Base-by-base conservation (phyloP, 2,888 invertebrate genomes). In the Ramazzottius varieornatus region DNA sequence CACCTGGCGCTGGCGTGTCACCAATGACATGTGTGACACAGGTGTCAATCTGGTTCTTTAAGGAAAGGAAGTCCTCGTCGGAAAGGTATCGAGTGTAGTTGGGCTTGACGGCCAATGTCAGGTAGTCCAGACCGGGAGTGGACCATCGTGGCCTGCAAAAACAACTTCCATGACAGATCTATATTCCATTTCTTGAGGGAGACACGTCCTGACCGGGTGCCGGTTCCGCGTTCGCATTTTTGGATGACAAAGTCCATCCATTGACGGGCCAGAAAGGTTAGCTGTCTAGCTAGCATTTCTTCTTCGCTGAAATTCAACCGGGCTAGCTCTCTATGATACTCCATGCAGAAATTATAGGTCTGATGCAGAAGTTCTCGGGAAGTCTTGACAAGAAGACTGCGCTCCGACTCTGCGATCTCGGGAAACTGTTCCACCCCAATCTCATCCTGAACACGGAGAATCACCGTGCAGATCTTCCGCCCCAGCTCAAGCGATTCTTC, bases 241-340 rank as follows among this genome's bases (percentile, higher is more conserved):
- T 84, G 83, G 69, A 83, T 81, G 1, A 88, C 89, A 75, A 91
- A 92, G 66, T 81, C 80, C 86, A 91, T 90, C 92, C 92, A 92
- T 73, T 86, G 82, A 70, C 82, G 81, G 13, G 86, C 85, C 74
- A 86, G 86, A 46, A 80, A 76, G 2, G 85, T 81, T 70, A 86
- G 80, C 29, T 54, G 54, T 24, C 4, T 13, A n/a, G 54, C 54
- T 13, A 54, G 29, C 4, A 24, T 24, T n/a, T 54, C 20, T 29
- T 54, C 54, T 16, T 75, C 74, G 8, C 73, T 71, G 32, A 80
- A 79, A 46, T 83, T 81, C 67, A 85, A 79, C 29, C 84, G 81
- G 65, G 82, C 82, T 67, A 85, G 79, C 74, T 86, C 86, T 71
- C 83, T 84, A 76, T 86, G 83, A 68, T 76, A 78, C 77, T 54